Percentiles rank a stretch among this genome's conserved stretches.
These are phyloP conservation scores for Mesoclemmys tuberculata DNA, from an alignment of 2,113 vertebrate genomes.

Conservation along the genomic window DNA sequence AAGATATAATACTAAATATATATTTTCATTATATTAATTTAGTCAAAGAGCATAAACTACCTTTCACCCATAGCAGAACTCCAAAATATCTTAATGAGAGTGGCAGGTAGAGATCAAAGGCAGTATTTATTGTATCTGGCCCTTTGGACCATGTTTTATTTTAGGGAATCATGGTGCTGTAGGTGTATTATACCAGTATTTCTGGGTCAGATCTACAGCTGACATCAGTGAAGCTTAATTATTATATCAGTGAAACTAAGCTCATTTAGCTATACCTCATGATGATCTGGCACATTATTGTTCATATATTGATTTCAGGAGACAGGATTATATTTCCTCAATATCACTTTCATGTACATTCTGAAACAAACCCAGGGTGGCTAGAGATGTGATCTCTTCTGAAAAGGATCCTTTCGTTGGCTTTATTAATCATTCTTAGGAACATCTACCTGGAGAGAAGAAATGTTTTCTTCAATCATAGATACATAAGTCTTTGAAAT, in stretches of 20 bases:
- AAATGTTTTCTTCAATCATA: slow-evolving; percentile 60
- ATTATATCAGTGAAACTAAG: not conserved
- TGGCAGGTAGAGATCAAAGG: not conserved
- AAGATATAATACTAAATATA: slow-evolving; percentile 4
- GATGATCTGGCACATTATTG: not conserved
- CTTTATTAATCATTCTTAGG: slow-evolving; percentile 73
- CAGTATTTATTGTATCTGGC: not conserved
- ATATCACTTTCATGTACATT: not conserved
- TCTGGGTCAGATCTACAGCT: accelerated
- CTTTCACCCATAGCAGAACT: not conserved
- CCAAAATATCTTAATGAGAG: not conserved
- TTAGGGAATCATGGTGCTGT: not conserved
- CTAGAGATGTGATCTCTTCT: slow-evolving; percentile 45
- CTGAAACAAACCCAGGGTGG: not conserved
- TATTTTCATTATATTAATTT: not conserved
- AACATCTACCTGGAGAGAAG: slow-evolving; percentile 67
- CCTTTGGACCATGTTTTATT: not conserved
- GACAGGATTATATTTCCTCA: slow-evolving; percentile 35
- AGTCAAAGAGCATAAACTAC: not conserved
- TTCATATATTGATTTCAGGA: slow-evolving; percentile 13
- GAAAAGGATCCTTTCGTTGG: slow-evolving; percentile 55
- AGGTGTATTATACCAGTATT: not conserved
- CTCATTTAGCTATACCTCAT: not conserved
- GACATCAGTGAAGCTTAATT: not conserved
- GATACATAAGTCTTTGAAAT: slow-evolving; percentile 73